Conservation (phyloP, 2,113 vertebrate species). For the Podarcis raffonei region DNA sequence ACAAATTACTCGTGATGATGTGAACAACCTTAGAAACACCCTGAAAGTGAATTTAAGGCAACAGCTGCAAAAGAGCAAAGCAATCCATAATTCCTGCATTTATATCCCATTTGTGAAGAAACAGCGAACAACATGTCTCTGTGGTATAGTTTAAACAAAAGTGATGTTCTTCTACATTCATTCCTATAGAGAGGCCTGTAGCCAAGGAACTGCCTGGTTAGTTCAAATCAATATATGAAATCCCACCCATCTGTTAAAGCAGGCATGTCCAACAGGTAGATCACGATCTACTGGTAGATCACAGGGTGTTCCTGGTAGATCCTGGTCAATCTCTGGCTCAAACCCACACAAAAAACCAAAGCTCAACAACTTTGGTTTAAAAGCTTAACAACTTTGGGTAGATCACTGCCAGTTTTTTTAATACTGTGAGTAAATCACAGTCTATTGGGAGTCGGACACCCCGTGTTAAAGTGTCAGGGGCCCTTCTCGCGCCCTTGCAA, state of each 20-base stretch:
- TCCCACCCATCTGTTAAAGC: too few species aligned
- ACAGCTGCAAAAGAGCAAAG: conserved; percentile 2
- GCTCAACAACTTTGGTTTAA: too few species aligned
- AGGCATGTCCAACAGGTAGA: too few species aligned
- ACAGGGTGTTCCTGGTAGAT: too few species aligned
- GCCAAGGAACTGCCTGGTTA: fast-evolving
- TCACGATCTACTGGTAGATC: too few species aligned
- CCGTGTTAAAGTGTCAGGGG: too few species aligned
- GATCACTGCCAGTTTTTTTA: too few species aligned
- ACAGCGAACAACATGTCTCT: not conserved
- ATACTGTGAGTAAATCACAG: too few species aligned
- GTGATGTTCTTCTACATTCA: not conserved
- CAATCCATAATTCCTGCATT: not conserved
- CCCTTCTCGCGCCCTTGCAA: not conserved
- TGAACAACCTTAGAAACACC: not conserved
- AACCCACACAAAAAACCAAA: too few species aligned
- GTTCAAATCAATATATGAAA: not conserved
- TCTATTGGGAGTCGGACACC: too few species aligned
- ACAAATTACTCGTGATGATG: conserved; percentile 28
- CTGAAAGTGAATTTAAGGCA: not conserved
- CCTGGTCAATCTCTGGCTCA: too few species aligned
- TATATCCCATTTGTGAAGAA: not conserved
- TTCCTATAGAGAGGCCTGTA: not conserved
- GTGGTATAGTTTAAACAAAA: conserved; percentile 12
- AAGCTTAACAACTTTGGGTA: too few species aligned